Percentiles rank a stretch among this genome's conserved stretches.
These are phyloP conservation scores for Gobiocypris rarus DNA, from an alignment of 2,113 vertebrate genomes.

Conservation along the genomic window DNA sequence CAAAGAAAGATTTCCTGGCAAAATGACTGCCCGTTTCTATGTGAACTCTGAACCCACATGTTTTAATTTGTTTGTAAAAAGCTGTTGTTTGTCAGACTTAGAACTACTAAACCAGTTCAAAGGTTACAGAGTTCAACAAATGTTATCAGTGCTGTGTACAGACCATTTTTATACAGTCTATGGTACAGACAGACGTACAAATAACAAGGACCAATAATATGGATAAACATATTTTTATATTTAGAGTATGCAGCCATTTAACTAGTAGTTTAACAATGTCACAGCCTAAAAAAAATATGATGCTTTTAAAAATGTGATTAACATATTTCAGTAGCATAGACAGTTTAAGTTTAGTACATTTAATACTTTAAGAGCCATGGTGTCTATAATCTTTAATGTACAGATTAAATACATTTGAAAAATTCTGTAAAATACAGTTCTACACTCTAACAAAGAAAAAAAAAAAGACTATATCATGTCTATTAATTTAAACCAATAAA, in stretches of 20 bases:
- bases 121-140: conserved; percentile 24
- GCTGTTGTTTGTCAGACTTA: neutral
- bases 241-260: neutral
- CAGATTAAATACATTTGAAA: conserved; percentile 19
- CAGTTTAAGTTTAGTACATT: neutral
- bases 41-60: conserved; percentile 11
- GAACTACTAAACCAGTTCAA: conserved; percentile 37
- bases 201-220: neutral
- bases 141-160: neutral
- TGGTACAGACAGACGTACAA: neutral
- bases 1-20: neutral
- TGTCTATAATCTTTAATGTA: conserved; percentile 21
- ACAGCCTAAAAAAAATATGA: neutral
- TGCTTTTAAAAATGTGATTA: neutral
- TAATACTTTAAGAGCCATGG: conserved; percentile 7
- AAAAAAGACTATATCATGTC: neutral
- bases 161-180: too few species aligned
- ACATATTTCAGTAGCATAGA: neutral
- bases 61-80: conserved; percentile 21
- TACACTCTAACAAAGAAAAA: neutral
- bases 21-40: neutral
- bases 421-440: conserved; percentile 17
- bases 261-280: neutral
- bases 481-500: conserved; percentile 14
- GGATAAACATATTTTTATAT: neutral